Conservation (phyloP, 2,888 invertebrate genomes). For the Macroteleia sp. region DNA sequence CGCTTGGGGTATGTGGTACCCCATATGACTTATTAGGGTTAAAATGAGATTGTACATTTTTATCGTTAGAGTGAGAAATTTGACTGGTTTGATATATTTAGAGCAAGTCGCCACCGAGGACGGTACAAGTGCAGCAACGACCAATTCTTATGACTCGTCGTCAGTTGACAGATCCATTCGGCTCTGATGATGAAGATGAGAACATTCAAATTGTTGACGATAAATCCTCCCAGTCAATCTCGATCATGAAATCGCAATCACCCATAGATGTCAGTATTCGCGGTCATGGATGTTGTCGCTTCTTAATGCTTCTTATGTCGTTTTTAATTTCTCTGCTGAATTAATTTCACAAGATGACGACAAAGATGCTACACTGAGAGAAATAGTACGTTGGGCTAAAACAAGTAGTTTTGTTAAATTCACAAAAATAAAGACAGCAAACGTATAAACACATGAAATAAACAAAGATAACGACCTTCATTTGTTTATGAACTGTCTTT, state of each 20-base stretch:
- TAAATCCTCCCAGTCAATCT: constrained; percentile 79
- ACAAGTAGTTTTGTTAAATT: too few relatives aligned
- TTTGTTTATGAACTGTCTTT: too few relatives aligned
- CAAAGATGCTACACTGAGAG: too few relatives aligned
- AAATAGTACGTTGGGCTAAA: too few relatives aligned
- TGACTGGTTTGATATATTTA: constrained; percentile 69
- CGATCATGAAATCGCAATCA: constrained; percentile 78
- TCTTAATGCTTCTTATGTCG: constrained; percentile 27
- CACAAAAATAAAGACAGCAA: too few relatives aligned
- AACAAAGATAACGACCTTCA: too few relatives aligned
- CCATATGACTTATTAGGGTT: too few relatives aligned
- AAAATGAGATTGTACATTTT: too few relatives aligned
- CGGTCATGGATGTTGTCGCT: constrained; percentile 44
- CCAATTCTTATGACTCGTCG: constrained; percentile 91
- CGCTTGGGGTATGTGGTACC: too few relatives aligned
- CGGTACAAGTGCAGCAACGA: constrained; percentile 70
- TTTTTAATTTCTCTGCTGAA: constrained; percentile 20
- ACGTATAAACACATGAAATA: too few relatives aligned
- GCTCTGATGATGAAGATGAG: constrained; percentile 91
- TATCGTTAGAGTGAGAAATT: constrained; percentile 22
- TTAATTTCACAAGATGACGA: not conserved
- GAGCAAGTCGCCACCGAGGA: constrained; percentile 83
- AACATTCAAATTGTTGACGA: constrained; percentile 81
- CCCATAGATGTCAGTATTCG: constrained; percentile 81
- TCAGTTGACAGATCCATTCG: constrained; percentile 94